These are phyloP conservation scores for Bombus vancouverensis DNA, from an alignment of 1,140 invertebrate species.

Conservation along the genomic window DNA sequence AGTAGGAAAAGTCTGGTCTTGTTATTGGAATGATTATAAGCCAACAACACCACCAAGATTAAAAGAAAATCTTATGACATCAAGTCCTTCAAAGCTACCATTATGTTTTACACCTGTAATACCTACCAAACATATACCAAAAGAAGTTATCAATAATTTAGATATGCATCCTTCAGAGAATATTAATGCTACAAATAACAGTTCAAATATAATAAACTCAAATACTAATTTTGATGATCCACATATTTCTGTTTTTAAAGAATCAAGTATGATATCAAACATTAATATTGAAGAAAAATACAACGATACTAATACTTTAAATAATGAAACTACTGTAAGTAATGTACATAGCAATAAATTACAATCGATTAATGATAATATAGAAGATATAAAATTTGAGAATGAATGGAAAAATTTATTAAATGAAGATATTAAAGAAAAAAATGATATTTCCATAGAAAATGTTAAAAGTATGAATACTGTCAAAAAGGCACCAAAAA, in stretches of 20 bases:
- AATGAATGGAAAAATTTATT: background rate
- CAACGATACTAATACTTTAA: background rate
- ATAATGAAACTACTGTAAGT: background rate
- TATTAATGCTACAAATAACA: background rate
- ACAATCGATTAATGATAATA: background rate
- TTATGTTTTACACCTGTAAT: constrained; percentile 15
- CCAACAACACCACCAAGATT: background rate
- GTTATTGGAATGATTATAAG: constrained; percentile 50
- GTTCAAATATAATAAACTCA: background rate
- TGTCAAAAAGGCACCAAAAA: constrained; percentile 17
- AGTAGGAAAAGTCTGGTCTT: constrained; percentile 37
- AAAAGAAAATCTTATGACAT: constrained; percentile 1
- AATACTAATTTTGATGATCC: background rate
- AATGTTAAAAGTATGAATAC: background rate
- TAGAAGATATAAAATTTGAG: background rate
- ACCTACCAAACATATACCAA: background rate
- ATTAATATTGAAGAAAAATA: background rate
- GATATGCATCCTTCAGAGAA: background rate
- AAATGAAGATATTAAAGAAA: background rate
- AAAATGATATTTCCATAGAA: background rate
- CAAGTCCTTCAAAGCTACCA: background rate
- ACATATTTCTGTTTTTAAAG: background rate
- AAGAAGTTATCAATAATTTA: background rate
- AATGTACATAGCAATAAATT: background rate
- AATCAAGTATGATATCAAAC: background rate